Evolutionary conservation across 37 sponge, comb jelly and placozoan species (phyloP).

Genomic region (Amphimedon queenslandica): DNA sequence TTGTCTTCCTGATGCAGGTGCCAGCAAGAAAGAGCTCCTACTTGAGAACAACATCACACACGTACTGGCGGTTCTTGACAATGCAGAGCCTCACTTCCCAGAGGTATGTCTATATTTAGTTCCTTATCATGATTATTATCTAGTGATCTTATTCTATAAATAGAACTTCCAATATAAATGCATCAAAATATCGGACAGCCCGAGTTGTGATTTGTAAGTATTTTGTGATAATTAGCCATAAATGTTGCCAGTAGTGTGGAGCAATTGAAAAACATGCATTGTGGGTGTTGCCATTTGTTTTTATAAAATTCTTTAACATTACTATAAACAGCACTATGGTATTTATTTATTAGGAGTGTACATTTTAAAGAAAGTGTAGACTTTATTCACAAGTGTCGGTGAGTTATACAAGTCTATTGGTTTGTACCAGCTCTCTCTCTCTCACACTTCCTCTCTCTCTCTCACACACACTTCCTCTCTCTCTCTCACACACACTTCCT

Average conservation of each 20-base stretch:
- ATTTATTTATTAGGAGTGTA: constrained; percentile 16
- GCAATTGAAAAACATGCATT: too few relatives aligned
- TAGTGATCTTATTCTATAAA: not conserved
- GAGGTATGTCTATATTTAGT: constrained; percentile 15
- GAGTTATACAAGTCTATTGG: not conserved
- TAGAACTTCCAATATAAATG: constrained; percentile 71
- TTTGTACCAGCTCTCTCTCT: too few relatives aligned
- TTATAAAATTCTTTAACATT: too few relatives aligned
- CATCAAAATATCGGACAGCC: constrained; percentile 52
- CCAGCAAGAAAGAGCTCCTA: constrained; percentile 29
- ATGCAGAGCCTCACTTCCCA: constrained; percentile 40
- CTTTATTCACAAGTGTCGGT: constrained; percentile 69
- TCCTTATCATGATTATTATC: not conserved
- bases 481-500: too few relatives aligned
- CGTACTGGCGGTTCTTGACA: constrained; percentile 65
- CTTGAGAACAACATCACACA: constrained; percentile 68
- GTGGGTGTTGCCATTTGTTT: too few relatives aligned
- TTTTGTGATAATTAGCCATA: not conserved
- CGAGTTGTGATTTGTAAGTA: constrained; percentile 53
- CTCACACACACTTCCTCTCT: too few relatives aligned
- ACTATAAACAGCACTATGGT: not conserved
- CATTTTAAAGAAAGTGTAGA: constrained; percentile 71
- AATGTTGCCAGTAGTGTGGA: not conserved
- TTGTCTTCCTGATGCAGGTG: constrained; percentile 17
- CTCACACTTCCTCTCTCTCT: too few relatives aligned